Evolutionary conservation across 2,113 vertebrate species (phyloP).

Genomic region (Pseudorasbora parva): DNA sequence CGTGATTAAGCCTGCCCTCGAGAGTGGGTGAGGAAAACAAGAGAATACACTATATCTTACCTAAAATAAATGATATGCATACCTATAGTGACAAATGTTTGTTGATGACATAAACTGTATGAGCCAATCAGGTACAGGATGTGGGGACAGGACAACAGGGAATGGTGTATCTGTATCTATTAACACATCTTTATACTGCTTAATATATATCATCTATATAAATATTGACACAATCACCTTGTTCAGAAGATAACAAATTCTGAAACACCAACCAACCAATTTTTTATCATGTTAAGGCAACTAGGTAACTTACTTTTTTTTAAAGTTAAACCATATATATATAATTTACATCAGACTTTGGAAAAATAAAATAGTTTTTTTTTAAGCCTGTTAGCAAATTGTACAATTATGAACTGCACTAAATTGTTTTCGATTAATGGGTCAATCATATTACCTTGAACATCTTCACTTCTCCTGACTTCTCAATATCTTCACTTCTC

Average conservation of each 20-base stretch:
- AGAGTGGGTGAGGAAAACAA: constrained; percentile 13
- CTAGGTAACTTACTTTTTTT: too few relatives aligned
- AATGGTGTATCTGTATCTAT: not conserved
- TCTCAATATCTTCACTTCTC: not conserved
- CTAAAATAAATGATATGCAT: not conserved
- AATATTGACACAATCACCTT: not conserved
- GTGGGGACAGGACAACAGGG: not conserved
- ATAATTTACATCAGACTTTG: too few relatives aligned
- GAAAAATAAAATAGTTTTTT: too few relatives aligned
- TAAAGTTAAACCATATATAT: too few relatives aligned
- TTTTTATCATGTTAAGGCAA: too few relatives aligned
- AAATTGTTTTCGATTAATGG: not conserved
- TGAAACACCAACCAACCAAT: too few relatives aligned
- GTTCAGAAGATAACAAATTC: not conserved
- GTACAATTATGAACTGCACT: too few relatives aligned
- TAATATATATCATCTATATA: not conserved
- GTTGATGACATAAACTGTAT: not conserved
- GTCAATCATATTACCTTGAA: not conserved
- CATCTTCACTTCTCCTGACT: not conserved
- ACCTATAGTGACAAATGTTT: not conserved
- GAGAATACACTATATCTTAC: not conserved
- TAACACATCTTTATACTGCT: not conserved
- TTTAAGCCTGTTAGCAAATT: too few relatives aligned
- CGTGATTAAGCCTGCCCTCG: constrained; percentile 25
- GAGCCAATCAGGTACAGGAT: not conserved